Evolutionary conservation across 2,888 invertebrate species (phyloP).

Genomic region (Sinopyrophorus schimmeli): DNA sequence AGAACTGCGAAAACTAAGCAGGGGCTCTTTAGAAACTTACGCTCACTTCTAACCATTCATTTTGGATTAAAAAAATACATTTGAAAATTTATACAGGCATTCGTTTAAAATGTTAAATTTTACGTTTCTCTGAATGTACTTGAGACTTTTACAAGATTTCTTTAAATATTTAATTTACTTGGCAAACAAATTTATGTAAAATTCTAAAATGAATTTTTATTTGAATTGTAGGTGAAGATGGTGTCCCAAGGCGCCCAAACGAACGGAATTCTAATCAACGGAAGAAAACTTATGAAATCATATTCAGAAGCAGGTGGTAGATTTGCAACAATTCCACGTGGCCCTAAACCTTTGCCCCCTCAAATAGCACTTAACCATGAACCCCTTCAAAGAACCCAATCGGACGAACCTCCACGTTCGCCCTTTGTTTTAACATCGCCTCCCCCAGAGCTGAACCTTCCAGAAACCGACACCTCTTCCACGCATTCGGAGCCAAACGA

Average conservation of each 20-base stretch:
- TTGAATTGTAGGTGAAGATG: conserved; percentile 77
- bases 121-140: too few relatives aligned
- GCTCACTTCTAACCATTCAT: too few relatives aligned
- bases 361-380: conserved; percentile 65
- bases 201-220: too few relatives aligned
- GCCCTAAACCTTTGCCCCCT: conserved; percentile 41
- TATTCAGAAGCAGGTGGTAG: conserved; percentile 76
- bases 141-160: too few relatives aligned
- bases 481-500: conserved; percentile 47
- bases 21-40: too few relatives aligned
- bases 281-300: conserved; percentile 81
- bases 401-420: conserved; percentile 81
- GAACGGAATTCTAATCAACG: conserved; percentile 72
- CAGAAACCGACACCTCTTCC: conserved; percentile 51
- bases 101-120: too few relatives aligned
- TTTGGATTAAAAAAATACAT: too few relatives aligned
- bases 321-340: conserved; percentile 50
- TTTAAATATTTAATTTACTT: too few relatives aligned
- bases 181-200: too few relatives aligned
- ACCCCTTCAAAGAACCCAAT: conserved; percentile 79
- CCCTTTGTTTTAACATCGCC: conserved; percentile 67
- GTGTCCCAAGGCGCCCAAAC: conserved; percentile 90
- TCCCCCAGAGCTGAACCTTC: conserved; percentile 52
- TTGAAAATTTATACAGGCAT: too few relatives aligned
- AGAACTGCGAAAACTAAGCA: too few relatives aligned